A percentile compares a stretch with the other conserved stretches of the same genome.
Conservation (phyloP, 2,797 vertebrate genomes). For the Pipistrellus pipistrellus region DNA sequence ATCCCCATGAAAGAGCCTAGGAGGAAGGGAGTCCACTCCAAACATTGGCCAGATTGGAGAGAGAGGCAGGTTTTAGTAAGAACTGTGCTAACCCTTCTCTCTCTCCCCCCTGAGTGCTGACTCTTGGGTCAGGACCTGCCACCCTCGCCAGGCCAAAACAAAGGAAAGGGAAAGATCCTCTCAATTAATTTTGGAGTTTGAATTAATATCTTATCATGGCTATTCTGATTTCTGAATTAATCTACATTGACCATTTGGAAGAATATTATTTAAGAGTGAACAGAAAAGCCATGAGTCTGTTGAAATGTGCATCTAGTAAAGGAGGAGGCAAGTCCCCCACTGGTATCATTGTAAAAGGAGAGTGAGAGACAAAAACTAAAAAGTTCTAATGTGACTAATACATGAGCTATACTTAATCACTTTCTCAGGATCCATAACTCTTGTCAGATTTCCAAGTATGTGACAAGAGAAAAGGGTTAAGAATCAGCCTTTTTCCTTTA, state of each 20-base stretch:
- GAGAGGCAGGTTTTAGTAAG: background rate
- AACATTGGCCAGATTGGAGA: background rate
- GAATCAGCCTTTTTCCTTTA: background rate
- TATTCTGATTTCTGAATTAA: background rate
- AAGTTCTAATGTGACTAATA: background rate
- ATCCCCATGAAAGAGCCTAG: background rate
- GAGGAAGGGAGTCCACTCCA: background rate
- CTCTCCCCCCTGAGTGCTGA: background rate
- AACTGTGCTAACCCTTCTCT: background rate
- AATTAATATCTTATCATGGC: background rate
- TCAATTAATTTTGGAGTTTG: background rate
- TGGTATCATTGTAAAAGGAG: background rate
- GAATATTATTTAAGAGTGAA: background rate
- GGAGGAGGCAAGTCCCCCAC: background rate
- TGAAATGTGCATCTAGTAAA: background rate
- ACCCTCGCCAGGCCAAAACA: background rate
- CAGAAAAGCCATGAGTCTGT: background rate
- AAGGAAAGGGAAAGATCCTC: background rate
- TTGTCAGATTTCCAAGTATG: conserved; percentile 24
- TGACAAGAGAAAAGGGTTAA: conserved; percentile 4
- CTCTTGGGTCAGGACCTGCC: background rate
- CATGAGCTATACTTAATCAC: background rate
- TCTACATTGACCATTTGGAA: background rate
- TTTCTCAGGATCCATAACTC: conserved; percentile 19
- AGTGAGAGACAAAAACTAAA: conserved; percentile 6